Conservation (phyloP, 2,888 invertebrate genomes). For the Hermaeophaga mercurialis region DNA sequence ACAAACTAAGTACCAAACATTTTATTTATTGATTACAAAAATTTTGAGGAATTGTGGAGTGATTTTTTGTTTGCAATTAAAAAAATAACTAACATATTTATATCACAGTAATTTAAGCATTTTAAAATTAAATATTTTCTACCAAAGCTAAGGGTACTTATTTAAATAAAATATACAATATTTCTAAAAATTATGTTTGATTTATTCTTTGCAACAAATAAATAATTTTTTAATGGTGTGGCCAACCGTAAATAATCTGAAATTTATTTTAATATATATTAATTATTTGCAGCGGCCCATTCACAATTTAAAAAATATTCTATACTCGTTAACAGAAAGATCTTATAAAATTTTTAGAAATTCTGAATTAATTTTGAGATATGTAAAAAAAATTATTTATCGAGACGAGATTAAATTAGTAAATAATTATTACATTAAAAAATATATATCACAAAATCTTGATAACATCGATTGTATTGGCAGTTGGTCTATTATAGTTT, state of each 20-base stretch:
- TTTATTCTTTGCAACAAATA: too few species aligned
- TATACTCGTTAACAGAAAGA: too few species aligned
- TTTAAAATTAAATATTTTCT: conserved; percentile 26
- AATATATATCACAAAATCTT: conserved; percentile 36
- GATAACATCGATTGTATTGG: conserved; percentile 27
- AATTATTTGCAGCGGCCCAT: too few species aligned
- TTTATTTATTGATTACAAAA: conserved; percentile 13
- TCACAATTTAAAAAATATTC: too few species aligned
- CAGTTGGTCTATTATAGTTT: conserved; percentile 22
- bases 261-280: too few species aligned
- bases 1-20: conserved; percentile 21
- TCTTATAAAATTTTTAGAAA: too few species aligned
- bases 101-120: conserved; percentile 41
- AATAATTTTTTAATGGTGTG: too few species aligned
- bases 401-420: conserved; percentile 23
- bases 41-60: conserved; percentile 19
- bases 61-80: conserved; percentile 16
- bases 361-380: too few species aligned
- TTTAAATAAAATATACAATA: conserved; percentile 11
- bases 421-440: conserved; percentile 21
- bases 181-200: conserved; percentile 22
- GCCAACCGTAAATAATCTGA: too few species aligned
- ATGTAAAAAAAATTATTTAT: too few species aligned
- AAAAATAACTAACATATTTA: conserved; percentile 35
- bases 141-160: conserved; percentile 21